Conservation (phyloP, 2,113 vertebrate species). For the Vidua macroura region DNA sequence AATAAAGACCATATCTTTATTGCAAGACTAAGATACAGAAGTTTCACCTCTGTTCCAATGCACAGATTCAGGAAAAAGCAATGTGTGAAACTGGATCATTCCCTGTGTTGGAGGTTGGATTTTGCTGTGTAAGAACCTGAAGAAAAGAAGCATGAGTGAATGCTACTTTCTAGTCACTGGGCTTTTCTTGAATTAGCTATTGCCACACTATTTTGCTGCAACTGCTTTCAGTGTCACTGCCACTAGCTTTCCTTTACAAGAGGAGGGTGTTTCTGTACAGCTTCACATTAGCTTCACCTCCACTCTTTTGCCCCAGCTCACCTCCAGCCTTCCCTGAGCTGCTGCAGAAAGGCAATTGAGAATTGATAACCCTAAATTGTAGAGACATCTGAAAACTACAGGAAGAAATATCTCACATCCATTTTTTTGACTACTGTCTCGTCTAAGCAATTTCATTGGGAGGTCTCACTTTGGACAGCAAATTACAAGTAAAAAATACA, state of each 20-base stretch:
- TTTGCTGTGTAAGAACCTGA: not conserved
- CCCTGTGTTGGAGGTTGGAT: not conserved
- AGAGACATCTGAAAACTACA: not conserved
- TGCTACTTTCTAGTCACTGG: not conserved
- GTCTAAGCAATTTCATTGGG: not conserved
- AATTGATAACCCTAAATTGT: not conserved
- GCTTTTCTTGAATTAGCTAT: not conserved
- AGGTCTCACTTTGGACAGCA: not conserved
- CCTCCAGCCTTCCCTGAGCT: not conserved
- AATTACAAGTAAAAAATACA: not conserved
- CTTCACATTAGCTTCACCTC: not conserved
- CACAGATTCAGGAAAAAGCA: not conserved
- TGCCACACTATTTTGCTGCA: not conserved
- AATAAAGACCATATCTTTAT: not conserved
- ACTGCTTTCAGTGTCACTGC: not conserved
- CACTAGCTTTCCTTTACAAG: not conserved
- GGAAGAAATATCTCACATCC: not conserved
- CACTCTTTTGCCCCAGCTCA: not conserved
- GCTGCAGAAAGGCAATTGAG: not conserved
- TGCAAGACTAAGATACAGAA: not conserved
- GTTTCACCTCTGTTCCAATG: not conserved
- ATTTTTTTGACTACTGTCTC: not conserved
- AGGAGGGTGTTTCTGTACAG: not conserved
- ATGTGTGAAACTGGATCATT: not conserved
- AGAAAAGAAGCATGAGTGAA: not conserved